Conservation (phyloP, 2,888 invertebrate genomes). For the Zhuqinia jingwanae region DNA sequence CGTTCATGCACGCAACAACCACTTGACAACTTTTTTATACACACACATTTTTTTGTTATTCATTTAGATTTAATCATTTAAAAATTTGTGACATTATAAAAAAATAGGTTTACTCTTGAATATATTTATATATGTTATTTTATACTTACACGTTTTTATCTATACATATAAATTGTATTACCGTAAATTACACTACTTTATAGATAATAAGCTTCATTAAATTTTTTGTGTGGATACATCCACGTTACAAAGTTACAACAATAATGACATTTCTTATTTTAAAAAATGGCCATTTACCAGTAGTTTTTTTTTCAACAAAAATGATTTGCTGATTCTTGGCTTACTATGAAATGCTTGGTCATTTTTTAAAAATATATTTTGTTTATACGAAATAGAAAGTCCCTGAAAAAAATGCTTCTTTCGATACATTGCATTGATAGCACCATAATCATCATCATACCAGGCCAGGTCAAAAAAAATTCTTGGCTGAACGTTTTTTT, state of each 20-base stretch:
- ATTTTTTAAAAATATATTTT: not conserved
- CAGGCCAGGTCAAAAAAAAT: not conserved
- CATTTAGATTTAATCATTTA: no score
- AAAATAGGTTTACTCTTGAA: not conserved
- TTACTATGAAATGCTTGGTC: slow-evolving; percentile 13
- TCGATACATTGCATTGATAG: not conserved
- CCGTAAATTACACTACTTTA: no score
- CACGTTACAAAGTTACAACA: slow-evolving; percentile 13
- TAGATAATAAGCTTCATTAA: slow-evolving; percentile 53
- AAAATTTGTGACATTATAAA: not conserved
- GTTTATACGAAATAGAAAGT: not conserved
- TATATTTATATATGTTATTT: not conserved
- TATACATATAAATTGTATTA: not conserved
- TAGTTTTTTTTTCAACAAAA: no score
- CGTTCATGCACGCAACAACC: not conserved
- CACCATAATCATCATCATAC: not conserved
- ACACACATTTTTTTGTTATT: no score
- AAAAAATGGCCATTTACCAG: not conserved
- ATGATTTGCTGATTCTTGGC: not conserved
- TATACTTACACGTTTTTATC: not conserved
- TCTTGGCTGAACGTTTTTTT: not conserved
- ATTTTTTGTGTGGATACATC: slow-evolving; percentile 35
- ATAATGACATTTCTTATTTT: no score
- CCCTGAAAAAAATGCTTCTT: slow-evolving; percentile 12
- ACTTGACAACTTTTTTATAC: slow-evolving; percentile 7